phyloP scores from a whole-genome alignment of 2,888 invertebrate genomes.

The Pachydiplax longipennis region DNA sequence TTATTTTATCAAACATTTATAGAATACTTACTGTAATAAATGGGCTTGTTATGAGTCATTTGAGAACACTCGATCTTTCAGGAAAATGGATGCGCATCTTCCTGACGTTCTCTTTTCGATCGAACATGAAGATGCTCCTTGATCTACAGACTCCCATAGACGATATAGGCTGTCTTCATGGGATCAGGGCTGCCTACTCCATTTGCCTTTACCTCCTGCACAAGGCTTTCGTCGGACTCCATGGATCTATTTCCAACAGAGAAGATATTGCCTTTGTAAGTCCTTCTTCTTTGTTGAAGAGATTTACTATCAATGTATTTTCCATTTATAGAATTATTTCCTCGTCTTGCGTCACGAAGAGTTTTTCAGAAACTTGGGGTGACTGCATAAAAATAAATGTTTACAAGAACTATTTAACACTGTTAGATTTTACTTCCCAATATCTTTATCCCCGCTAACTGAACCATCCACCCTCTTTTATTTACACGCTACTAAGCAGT shows the following conservation, averaged over 20 bases:
- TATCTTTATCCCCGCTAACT: too few relatives aligned
- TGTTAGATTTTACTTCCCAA: too few relatives aligned
- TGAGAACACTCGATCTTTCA: not conserved
- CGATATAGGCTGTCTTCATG: slow-evolving; percentile 36
- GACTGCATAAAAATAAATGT: too few relatives aligned
- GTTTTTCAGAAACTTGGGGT: too few relatives aligned
- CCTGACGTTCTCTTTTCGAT: slow-evolving; percentile 32
- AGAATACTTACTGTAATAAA: too few relatives aligned
- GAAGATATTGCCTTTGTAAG: slow-evolving; percentile 21
- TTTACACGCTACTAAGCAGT: too few relatives aligned
- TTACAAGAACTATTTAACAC: too few relatives aligned
- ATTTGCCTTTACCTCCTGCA: slow-evolving; percentile 15
- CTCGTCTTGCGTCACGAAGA: too few relatives aligned
- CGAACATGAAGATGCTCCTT: not conserved
- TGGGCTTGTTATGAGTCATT: too few relatives aligned
- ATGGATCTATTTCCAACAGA: not conserved
- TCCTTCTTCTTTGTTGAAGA: not conserved
- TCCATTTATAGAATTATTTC: too few relatives aligned
- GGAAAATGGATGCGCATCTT: not conserved
- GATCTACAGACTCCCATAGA: not conserved
- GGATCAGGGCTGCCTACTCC: not conserved
- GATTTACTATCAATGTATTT: not conserved
- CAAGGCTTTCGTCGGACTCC: not conserved
- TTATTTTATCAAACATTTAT: too few relatives aligned
- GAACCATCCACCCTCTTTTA: too few relatives aligned